These are phyloP conservation scores for Barbus barbus DNA, from an alignment of 2,113 vertebrate genomes.

Conservation along the genomic window DNA sequence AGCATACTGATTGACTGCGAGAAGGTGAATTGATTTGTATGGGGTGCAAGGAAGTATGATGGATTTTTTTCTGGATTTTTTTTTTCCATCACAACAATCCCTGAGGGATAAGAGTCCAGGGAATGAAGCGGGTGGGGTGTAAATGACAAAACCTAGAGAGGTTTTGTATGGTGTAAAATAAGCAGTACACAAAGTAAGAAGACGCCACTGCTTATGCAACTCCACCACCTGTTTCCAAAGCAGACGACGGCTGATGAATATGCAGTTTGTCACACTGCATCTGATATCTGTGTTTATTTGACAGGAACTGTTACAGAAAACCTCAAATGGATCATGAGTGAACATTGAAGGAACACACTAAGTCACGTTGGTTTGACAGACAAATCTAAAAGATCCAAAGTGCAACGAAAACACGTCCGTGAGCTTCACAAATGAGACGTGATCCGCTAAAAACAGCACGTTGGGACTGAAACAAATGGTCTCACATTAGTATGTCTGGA, in stretches of 20 bases:
- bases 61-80: slow-evolving; percentile 11
- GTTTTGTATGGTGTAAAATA: slow-evolving; percentile 3
- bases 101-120: slow-evolving; percentile 19
- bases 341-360: neutral
- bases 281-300: slow-evolving; percentile 9
- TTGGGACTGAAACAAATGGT: slow-evolving; percentile 21
- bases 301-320: neutral
- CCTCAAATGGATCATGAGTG: neutral
- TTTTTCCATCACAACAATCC: slow-evolving; percentile 49
- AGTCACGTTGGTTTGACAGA: neutral
- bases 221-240: slow-evolving; percentile 34
- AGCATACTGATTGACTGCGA: slow-evolving; percentile 47
- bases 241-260: slow-evolving; percentile 24
- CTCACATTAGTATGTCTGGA: neutral
- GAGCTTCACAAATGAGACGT: slow-evolving; percentile 5
- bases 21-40: slow-evolving; percentile 56
- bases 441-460: neutral
- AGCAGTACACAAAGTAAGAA: neutral
- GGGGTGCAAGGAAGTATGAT: slow-evolving; percentile 38
- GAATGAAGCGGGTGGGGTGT: neutral
- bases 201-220: slow-evolving; percentile 19
- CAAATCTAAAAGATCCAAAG: slow-evolving; percentile 1
- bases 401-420: neutral
- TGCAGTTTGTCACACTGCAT: slow-evolving; percentile 19
- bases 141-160: slow-evolving; percentile 26